Evolutionary conservation across 2,888 invertebrate genomes (phyloP), one percentile per base, ranked within the genome.

Genomic region (Scaptomyza flava): DNA sequence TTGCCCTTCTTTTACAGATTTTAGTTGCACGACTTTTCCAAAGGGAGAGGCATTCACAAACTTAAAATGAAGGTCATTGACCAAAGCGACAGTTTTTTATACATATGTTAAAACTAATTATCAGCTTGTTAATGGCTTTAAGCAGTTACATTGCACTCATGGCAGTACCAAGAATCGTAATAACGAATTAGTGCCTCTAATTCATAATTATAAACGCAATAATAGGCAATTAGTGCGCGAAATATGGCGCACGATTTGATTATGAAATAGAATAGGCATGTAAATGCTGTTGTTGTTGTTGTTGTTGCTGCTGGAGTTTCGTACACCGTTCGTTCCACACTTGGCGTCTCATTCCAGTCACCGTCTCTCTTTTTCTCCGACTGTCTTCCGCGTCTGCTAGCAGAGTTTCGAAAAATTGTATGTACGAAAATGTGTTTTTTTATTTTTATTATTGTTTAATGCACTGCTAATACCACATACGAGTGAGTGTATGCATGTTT

Each of bases 261-360:
- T 87, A 81, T 78, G 84, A 84, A 84, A 84, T 87, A 87, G 85
- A 87, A 84, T 87, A 80, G 64, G 68, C 87, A 87, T 78, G 77
- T 83, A 85, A 82, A 86, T 82, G 73, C 27, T 68, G 38, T 34
- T 27, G 14, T 6, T 33, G 31, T 20, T 48, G 31, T 12, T 48
- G 20, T 8, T 48, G 8, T 3, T 48, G 5, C 2, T 34, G n/a
- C 3, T 48, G 20, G 27, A 65, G 50, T 66, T 51, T 62, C 42
- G 36, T 43, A 41, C 11, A 23, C 54, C 30, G 5, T 51, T 41
- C 52, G 36, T 30, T 50, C 17, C 50, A 31, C 38, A 36, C 36
- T 23, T 14, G 20, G 20, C 48, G 17, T 17, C 12, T 36, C 38
- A 30, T 20, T 17, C 31, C 52, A 45, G 17, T 58, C 43, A 27